These are phyloP conservation scores for Clamator glandarius DNA, from an alignment of 2,797 vertebrate genomes.

Conservation along the genomic window DNA sequence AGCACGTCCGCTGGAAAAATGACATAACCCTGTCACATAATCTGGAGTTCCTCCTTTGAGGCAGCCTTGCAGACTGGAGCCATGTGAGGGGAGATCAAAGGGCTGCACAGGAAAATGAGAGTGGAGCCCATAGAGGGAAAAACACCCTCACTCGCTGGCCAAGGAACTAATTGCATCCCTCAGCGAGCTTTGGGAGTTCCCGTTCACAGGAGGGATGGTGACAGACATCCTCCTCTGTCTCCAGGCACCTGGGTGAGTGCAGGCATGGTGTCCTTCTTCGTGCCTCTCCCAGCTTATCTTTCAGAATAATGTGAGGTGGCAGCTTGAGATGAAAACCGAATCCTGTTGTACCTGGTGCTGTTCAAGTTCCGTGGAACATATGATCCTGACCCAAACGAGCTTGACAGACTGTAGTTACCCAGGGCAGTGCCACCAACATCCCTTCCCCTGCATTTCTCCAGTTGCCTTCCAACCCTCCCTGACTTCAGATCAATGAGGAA, in stretches of 20 bases:
- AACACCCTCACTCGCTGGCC: neutral
- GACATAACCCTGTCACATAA: constrained; percentile 53
- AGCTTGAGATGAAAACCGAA: neutral
- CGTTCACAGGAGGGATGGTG: constrained; percentile 4
- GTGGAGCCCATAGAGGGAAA: constrained; percentile 24
- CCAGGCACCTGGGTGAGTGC: neutral
- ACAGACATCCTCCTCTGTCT: constrained; percentile 49
- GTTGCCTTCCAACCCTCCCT: neutral
- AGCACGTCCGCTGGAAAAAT: constrained; percentile 64
- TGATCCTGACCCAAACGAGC: neutral
- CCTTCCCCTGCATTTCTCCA: neutral
- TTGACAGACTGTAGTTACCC: neutral
- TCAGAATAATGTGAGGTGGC: neutral
- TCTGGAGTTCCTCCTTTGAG: constrained; percentile 56
- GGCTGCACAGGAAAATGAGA: constrained; percentile 37
- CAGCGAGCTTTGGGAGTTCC: neutral
- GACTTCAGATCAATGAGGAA: neutral
- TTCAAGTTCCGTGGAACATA: neutral
- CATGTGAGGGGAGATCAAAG: constrained; percentile 59
- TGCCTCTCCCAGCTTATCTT: constrained; percentile 42
- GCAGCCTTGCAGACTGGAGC: neutral
- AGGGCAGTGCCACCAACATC: neutral
- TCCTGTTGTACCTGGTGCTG: neutral
- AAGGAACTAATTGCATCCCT: neutral
- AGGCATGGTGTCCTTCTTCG: neutral